These are phyloP conservation scores for Pseudopodoces humilis DNA, from an alignment of 2,113 vertebrate genomes.

Conservation along the genomic window DNA sequence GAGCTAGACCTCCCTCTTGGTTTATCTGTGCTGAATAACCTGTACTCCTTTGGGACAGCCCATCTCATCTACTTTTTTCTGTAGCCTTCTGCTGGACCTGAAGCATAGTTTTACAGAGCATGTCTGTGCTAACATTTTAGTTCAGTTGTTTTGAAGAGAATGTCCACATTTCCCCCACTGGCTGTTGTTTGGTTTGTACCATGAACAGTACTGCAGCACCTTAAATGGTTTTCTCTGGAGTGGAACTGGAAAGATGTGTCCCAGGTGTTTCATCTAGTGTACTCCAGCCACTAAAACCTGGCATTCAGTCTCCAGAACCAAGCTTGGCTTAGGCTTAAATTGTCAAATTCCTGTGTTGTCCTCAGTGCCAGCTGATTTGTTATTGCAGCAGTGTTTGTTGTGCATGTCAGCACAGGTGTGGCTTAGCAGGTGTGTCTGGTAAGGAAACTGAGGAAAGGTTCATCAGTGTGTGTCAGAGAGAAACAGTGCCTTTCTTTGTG, in stretches of 20 bases:
- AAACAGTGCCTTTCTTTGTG: not conserved
- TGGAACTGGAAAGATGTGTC: not conserved
- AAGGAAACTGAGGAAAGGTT: not conserved
- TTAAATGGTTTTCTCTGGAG: not conserved
- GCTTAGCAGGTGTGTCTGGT: not conserved
- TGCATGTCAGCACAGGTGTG: not conserved
- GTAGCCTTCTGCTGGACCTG: not conserved
- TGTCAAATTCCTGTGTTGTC: not conserved
- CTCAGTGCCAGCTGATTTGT: not conserved
- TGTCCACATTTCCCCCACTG: not conserved
- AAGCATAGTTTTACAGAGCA: not conserved
- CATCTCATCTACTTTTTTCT: not conserved
- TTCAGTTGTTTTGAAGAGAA: not conserved
- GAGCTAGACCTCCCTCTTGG: not conserved
- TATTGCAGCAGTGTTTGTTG: not conserved
- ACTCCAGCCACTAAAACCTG: not conserved
- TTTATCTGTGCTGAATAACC: not conserved
- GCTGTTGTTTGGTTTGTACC: not conserved
- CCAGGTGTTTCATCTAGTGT: not conserved
- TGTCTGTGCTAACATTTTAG: not conserved
- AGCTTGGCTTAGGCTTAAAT: not conserved
- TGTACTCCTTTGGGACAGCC: not conserved
- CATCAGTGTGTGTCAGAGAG: not conserved
- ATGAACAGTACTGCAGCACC: not conserved
- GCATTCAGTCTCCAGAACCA: not conserved